Evolutionary conservation across 2,888 invertebrate species (phyloP).

Genomic region (Brachyptera putata): DNA sequence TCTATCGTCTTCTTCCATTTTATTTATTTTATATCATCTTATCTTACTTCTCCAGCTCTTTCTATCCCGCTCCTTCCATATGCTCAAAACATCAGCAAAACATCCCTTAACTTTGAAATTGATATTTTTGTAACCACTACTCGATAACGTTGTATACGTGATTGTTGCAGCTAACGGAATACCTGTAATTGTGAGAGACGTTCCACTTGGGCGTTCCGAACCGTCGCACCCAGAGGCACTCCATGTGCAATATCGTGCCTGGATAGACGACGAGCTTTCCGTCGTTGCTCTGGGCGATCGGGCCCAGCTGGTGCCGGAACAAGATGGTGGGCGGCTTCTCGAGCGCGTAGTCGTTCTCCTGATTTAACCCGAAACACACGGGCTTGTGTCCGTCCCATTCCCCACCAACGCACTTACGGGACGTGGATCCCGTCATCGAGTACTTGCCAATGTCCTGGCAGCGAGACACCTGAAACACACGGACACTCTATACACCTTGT

Average conservation of each 20-base stretch:
- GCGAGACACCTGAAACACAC: slow-evolving; percentile 52
- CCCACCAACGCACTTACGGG: slow-evolving; percentile 68
- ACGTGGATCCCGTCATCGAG: slow-evolving; percentile 70
- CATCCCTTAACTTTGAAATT: too few relatives aligned
- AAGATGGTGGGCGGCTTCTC: slow-evolving; percentile 81
- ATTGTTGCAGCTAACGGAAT: too few relatives aligned
- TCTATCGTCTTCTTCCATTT: too few relatives aligned
- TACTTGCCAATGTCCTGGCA: slow-evolving; percentile 86
- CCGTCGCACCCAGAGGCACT: slow-evolving; percentile 80
- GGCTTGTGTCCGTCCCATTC: slow-evolving; percentile 78
- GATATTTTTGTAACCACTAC: too few relatives aligned
- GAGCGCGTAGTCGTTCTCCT: slow-evolving; percentile 86
- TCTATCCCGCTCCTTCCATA: too few relatives aligned
- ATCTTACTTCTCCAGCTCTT: too few relatives aligned
- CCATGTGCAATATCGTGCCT: slow-evolving; percentile 81
- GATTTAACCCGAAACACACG: slow-evolving; percentile 74
- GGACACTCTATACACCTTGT: too few relatives aligned
- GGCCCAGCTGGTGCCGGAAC: slow-evolving; percentile 75
- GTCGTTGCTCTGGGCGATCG: slow-evolving; percentile 82
- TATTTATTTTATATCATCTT: too few relatives aligned
- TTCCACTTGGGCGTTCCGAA: slow-evolving; percentile 86
- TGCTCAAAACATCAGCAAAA: too few relatives aligned
- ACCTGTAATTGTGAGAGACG: slow-evolving; percentile 62
- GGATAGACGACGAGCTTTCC: slow-evolving; percentile 82
- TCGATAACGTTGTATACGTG: too few relatives aligned